Percentiles rank a stretch among this genome's conserved stretches.
Conservation (phyloP, 2,797 vertebrate genomes). For the Oreochromis mossambicus region DNA sequence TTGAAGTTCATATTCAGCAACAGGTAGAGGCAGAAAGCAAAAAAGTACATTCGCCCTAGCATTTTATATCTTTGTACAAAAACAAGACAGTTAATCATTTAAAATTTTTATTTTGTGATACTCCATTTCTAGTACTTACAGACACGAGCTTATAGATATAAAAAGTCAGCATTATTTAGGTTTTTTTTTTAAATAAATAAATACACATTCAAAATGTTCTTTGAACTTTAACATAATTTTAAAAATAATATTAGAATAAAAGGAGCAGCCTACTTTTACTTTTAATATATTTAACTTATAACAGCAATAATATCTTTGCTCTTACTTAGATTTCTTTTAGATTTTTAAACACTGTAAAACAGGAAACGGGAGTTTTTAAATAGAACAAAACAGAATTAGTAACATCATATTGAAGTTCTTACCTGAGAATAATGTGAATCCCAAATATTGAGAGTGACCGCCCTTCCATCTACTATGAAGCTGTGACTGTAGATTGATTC, state of each 20-base stretch:
- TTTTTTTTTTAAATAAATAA: rapidly evolving
- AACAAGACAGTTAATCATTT: neutral
- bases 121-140: neutral
- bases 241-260: neutral
- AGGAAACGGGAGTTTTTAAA: neutral
- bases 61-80: neutral
- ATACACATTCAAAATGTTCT: neutral
- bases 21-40: neutral
- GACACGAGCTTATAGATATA: neutral
- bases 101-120: neutral
- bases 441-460: constrained; percentile 84
- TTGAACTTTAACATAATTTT: neutral
- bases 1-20: neutral
- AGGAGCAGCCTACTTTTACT: neutral
- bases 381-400: neutral
- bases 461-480: constrained; percentile 78
- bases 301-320: neutral
- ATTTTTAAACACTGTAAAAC: neutral
- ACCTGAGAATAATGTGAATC: constrained; percentile 83
- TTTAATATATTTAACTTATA: neutral
- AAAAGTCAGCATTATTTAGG: neutral
- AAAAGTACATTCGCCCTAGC: neutral
- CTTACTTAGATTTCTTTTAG: neutral
- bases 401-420: neutral
- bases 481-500: constrained; percentile 87